These are phyloP conservation scores for Phaedon cochleariae DNA, from an alignment of 2,888 invertebrate species.

Conservation along the genomic window DNA sequence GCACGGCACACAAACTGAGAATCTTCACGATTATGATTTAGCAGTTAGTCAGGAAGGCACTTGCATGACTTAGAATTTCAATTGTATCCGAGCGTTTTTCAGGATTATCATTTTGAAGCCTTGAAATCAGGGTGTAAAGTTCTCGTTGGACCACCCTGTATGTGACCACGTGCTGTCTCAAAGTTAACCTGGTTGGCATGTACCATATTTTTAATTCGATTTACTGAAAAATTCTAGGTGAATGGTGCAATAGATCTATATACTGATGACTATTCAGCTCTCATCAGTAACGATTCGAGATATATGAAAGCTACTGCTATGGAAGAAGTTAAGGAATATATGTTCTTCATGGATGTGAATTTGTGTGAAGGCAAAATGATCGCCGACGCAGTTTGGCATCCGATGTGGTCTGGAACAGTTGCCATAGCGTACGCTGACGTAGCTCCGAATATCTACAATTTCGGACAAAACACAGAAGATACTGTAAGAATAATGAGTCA, in stretches of 20 bases:
- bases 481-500: conserved; percentile 29
- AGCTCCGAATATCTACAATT: conserved; percentile 64
- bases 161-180: too few relatives aligned
- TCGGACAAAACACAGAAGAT: conserved; percentile 49
- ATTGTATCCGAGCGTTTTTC: too few relatives aligned
- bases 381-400: conserved; percentile 74
- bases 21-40: too few relatives aligned
- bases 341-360: conserved; percentile 72
- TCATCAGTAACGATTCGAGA: conserved; percentile 26
- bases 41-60: too few relatives aligned
- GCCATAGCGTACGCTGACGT: conserved; percentile 73
- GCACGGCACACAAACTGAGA: too few relatives aligned
- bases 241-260: conserved; percentile 67
- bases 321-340: conserved; percentile 62
- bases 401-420: conserved; percentile 73
- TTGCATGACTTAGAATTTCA: too few relatives aligned
- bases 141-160: too few relatives aligned
- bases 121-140: too few relatives aligned
- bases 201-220: too few relatives aligned
- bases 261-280: conserved; percentile 66
- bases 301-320: conserved; percentile 60
- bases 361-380: conserved; percentile 74
- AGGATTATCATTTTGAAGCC: too few relatives aligned
- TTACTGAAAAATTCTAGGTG: conserved; percentile 45
- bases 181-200: too few relatives aligned